Percentiles rank a stretch among this genome's conserved stretches.
Evolutionary conservation across 1,140 invertebrate species (phyloP).

Genomic region (Idris sp.): DNA sequence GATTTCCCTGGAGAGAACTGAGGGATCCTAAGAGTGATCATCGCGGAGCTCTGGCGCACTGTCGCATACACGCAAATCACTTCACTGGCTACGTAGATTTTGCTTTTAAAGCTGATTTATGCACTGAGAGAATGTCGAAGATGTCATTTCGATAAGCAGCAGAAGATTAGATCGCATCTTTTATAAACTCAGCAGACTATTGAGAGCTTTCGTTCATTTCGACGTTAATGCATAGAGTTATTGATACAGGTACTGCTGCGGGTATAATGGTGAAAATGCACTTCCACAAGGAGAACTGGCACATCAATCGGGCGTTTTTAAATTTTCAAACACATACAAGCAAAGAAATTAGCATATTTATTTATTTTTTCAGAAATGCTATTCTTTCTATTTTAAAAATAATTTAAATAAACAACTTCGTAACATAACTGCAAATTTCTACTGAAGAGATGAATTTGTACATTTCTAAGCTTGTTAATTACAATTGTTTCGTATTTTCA

Average conservation of each 20-base stretch:
- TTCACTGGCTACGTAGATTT: conserved; percentile 49
- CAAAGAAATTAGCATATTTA: conserved; percentile 26
- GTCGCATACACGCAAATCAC: conserved; percentile 39
- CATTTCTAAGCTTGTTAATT: too few species aligned
- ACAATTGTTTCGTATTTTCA: too few species aligned
- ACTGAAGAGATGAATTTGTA: too few species aligned
- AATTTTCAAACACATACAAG: conserved; percentile 1
- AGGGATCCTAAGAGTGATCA: conserved; percentile 63
- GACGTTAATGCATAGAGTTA: conserved; percentile 52
- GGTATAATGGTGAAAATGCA: conserved; percentile 29
- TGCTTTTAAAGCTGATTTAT: conserved; percentile 59
- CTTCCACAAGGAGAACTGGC: conserved; percentile 4
- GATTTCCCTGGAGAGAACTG: conserved; percentile 70
- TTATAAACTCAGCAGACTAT: conserved; percentile 48
- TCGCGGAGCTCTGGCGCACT: conserved; percentile 44
- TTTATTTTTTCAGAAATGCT: conserved; percentile 3
- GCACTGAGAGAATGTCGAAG: conserved; percentile 59
- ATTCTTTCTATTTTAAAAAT: too few species aligned
- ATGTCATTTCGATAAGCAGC: conserved; percentile 64
- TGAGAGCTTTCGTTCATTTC: conserved; percentile 55
- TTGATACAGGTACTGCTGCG: conserved; percentile 35
- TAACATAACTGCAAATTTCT: too few species aligned
- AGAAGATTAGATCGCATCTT: conserved; percentile 54
- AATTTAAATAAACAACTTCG: too few species aligned
- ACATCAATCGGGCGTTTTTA: conserved; percentile 20